Evolutionary conservation across 2,113 vertebrate species (phyloP), one percentile per base, ranked within the genome.

Genomic region (Acanthochromis polyacanthus): DNA sequence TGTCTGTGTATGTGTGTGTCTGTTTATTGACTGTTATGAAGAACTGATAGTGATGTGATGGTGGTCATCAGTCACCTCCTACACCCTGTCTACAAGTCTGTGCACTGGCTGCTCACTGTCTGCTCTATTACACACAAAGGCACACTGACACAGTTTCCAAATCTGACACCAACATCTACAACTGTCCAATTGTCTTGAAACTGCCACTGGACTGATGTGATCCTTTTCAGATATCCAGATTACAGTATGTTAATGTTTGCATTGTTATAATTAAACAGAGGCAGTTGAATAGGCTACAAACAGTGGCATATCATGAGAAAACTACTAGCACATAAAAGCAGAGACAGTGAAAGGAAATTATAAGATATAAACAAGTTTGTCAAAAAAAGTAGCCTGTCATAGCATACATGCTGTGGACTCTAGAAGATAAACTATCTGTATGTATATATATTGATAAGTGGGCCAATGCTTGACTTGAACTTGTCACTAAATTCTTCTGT

Each of bases 1-100:
- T 51, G 25, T 25, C 16, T 58, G 40, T 46, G n/a, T 71, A 62
- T 60, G 38, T 58, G 25, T 53, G 61, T 59, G 72, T 83, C 38
- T 84, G 63, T 68, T 81, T 71, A 79, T 80, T 68, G 75, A 80
- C 62, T 86, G 59, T 83, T 77, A 86, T 81, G 85, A 86, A 85
- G 88, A 82, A 73, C 69, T 89, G 86, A 90, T 87, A 87, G 83
- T 79, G 80, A 86, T 88, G 81, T 85, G 87, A 90, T 80, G 82
- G 81, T 75, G 80, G 74, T 88, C 85, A 89, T 89, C 87, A 81
- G 89, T 90, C 89, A 92, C 85, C 82, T 81, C 89, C 85, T 82
- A 85, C 83, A 75, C 57, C 43, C 66, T 77, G 89, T 89, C 85
- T 80, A 22, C 8, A 1, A 51, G 45, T 46, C 60, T 82, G 63